These are phyloP conservation scores for Coptotermes formosanus DNA, from an alignment of 1,140 invertebrate genomes.

Conservation along the genomic window DNA sequence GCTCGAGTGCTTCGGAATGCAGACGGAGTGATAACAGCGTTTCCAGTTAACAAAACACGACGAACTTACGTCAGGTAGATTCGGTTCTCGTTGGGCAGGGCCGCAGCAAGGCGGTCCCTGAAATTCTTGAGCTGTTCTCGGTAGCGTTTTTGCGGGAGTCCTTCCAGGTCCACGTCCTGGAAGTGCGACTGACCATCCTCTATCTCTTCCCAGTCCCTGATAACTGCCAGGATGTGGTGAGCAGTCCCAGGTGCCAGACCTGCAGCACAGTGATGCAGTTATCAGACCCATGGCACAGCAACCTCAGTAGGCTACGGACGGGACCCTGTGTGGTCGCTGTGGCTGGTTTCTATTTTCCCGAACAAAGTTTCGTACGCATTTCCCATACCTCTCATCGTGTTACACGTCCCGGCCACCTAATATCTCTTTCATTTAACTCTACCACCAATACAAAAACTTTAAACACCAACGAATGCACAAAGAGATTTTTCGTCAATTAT, in stretches of 20 bases:
- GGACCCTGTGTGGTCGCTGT: no score
- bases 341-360: no score
- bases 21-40: not conserved
- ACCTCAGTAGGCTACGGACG: no score
- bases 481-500: no score
- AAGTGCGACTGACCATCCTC: slow-evolving; percentile 28
- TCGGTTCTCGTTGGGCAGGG: slow-evolving; percentile 49
- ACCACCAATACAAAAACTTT: no score
- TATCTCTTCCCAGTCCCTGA: slow-evolving; percentile 45
- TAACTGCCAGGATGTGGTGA: slow-evolving; percentile 45
- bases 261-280: slow-evolving; percentile 28
- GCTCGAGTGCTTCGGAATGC: no score
- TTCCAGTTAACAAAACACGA: slow-evolving; percentile 31
- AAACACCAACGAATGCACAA: no score
- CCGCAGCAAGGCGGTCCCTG: slow-evolving; percentile 43
- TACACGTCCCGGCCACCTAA: no score
- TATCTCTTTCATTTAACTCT: no score
- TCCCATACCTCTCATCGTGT: no score
- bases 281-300: no score
- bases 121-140: slow-evolving; percentile 38
- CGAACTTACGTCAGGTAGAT: slow-evolving; percentile 50
- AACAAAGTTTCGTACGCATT: no score
- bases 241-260: slow-evolving; percentile 43
- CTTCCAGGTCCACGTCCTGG: slow-evolving; percentile 29
- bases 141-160: not conserved